Conservation (phyloP, 2,888 invertebrate species). For the Ectobius pallidus region DNA sequence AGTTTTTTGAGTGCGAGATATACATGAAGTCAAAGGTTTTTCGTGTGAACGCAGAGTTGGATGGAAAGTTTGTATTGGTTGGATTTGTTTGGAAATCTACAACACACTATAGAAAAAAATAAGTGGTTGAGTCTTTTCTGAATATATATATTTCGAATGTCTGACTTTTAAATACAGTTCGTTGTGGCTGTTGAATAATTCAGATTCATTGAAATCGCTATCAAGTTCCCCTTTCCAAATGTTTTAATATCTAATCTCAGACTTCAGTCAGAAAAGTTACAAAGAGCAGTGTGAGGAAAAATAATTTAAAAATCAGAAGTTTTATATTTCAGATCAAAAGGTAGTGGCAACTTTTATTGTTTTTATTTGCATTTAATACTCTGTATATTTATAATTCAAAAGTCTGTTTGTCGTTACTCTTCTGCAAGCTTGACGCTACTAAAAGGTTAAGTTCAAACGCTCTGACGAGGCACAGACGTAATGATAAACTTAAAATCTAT, state of each 20-base stretch:
- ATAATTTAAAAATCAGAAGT: background rate
- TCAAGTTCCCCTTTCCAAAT: slow-evolving; percentile 7
- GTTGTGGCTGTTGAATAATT: slow-evolving; percentile 19
- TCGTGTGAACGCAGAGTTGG: background rate
- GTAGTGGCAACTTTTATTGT: background rate
- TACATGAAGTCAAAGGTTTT: slow-evolving; percentile 6
- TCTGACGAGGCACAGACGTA: no score
- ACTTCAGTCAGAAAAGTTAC: background rate
- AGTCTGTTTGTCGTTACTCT: no score
- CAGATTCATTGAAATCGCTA: slow-evolving; percentile 9
- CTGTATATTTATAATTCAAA: no score
- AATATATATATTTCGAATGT: slow-evolving; percentile 3
- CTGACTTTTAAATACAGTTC: slow-evolving; percentile 14
- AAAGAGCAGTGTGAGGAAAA: background rate
- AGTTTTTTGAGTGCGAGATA: slow-evolving; percentile 17
- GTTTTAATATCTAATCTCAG: slow-evolving; percentile 19
- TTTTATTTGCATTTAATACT: background rate
- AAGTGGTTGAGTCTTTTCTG: background rate
- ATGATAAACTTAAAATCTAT: no score
- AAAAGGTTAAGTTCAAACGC: no score
- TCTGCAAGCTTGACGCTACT: no score
- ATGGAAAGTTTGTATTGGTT: slow-evolving; percentile 19
- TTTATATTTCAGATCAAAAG: slow-evolving; percentile 4
- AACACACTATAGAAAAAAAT: background rate
- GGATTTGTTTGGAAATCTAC: background rate